These are phyloP conservation scores for Cerastis rubricosa DNA, from an alignment of 2,888 invertebrate genomes.

Conservation along the genomic window DNA sequence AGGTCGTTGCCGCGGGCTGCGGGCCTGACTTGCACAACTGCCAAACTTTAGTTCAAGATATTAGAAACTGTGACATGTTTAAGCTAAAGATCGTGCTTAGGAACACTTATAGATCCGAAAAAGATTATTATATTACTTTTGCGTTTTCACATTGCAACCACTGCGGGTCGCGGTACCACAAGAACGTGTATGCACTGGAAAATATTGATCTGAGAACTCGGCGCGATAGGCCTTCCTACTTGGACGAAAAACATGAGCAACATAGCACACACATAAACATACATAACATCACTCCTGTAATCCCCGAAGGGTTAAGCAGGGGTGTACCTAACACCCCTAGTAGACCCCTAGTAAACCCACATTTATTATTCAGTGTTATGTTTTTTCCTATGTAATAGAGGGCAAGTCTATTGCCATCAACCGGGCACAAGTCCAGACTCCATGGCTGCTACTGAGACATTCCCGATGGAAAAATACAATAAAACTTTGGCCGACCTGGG, in stretches of 20 bases:
- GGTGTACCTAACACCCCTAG: too few species aligned
- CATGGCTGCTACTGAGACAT: too few species aligned
- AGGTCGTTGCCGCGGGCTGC: too few species aligned
- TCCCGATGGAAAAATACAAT: too few species aligned
- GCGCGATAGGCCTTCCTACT: neutral
- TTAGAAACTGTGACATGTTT: neutral
- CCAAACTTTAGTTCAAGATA: neutral
- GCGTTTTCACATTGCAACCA: neutral
- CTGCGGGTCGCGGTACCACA: neutral
- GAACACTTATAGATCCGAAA: neutral
- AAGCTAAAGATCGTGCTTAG: neutral
- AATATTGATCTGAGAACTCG: neutral
- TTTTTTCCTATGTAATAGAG: too few species aligned
- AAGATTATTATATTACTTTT: neutral
- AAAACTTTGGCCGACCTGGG: too few species aligned
- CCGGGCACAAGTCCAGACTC: too few species aligned
- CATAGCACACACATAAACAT: neutral
- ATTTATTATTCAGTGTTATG: too few species aligned
- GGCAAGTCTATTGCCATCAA: too few species aligned
- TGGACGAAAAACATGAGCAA: neutral
- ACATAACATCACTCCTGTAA: too few species aligned
- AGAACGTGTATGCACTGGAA: neutral
- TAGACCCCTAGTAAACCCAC: too few species aligned
- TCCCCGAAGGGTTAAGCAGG: too few species aligned
- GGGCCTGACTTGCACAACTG: neutral